phyloP scores from a whole-genome alignment of 1,140 invertebrate species.

The Orussus abietinus region DNA sequence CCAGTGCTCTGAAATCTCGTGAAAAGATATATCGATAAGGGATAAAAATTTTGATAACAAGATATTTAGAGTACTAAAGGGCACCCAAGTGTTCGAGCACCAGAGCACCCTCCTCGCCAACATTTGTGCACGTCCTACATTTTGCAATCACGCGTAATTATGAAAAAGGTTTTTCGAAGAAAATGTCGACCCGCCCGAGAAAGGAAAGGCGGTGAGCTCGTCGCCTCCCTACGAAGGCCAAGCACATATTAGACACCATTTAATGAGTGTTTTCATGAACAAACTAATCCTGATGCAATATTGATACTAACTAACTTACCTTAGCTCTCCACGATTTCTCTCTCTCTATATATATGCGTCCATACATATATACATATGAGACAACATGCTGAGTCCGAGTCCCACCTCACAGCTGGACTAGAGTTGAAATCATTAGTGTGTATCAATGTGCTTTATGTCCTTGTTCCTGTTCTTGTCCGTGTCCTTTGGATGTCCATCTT shows the following conservation, averaged over 20 bases:
- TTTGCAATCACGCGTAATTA: too few species aligned
- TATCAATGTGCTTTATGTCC: slow-evolving; percentile 56
- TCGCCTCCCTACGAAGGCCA: slow-evolving; percentile 48
- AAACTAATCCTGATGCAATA: slow-evolving; percentile 44
- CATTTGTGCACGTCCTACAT: too few species aligned
- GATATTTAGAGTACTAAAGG: too few species aligned
- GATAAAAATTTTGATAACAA: too few species aligned
- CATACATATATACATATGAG: slow-evolving; percentile 21
- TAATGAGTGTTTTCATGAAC: slow-evolving; percentile 43
- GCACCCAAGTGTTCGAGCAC: too few species aligned
- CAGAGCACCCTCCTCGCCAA: too few species aligned
- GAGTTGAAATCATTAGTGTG: slow-evolving; percentile 49
- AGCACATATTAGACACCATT: slow-evolving; percentile 39
- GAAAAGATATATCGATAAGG: too few species aligned
- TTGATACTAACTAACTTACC: slow-evolving; percentile 41
- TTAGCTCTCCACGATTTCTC: neutral
- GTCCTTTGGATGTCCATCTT: too few species aligned
- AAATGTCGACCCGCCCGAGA: too few species aligned
- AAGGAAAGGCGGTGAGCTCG: too few species aligned
- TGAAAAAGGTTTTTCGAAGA: too few species aligned
- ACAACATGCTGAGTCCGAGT: slow-evolving; percentile 30
- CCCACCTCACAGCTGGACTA: slow-evolving; percentile 44
- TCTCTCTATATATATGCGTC: slow-evolving; percentile 13
- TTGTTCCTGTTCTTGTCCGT: slow-evolving; percentile 54
- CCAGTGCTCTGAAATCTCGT: too few species aligned